A percentile compares a stretch with the other conserved stretches of the same genome.
Conservation (phyloP, 1,140 invertebrate species). For the Drosophila insularis region DNA sequence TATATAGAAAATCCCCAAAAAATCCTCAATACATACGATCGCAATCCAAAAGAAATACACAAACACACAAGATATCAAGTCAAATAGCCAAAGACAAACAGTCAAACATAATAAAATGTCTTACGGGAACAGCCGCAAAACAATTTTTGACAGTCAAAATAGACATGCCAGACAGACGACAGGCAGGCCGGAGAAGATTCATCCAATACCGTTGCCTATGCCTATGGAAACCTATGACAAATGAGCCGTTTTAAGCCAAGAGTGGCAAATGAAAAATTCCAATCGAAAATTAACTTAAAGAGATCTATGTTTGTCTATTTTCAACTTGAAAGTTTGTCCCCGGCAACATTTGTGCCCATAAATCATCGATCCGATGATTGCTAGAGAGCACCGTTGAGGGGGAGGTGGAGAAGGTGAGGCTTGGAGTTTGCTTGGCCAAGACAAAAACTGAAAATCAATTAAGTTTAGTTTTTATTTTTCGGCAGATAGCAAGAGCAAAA, state of each 20-base stretch:
- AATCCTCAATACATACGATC: neutral
- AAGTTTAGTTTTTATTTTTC: slow-evolving; percentile 51
- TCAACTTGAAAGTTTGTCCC: slow-evolving; percentile 53
- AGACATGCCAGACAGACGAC: slow-evolving; percentile 55
- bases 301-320: slow-evolving; percentile 67
- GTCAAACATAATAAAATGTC: slow-evolving; percentile 79
- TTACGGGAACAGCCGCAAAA: slow-evolving; percentile 69
- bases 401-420: neutral
- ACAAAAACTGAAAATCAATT: slow-evolving; percentile 60
- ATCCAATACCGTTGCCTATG: neutral
- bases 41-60: slow-evolving; percentile 21
- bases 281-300: slow-evolving; percentile 68
- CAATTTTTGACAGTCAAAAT: slow-evolving; percentile 72
- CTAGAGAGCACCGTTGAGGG: neutral
- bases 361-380: slow-evolving; percentile 56
- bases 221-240: slow-evolving; percentile 52
- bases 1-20: neutral
- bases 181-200: neutral
- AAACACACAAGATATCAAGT: slow-evolving; percentile 12
- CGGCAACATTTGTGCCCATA: slow-evolving; percentile 70
- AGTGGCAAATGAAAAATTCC: slow-evolving; percentile 46
- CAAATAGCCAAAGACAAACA: slow-evolving; percentile 56
- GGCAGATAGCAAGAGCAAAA: slow-evolving; percentile 27
- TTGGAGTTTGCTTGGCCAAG: no score
- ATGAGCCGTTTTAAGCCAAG: slow-evolving; percentile 60